Evolutionary conservation across 2,113 vertebrate species (phyloP).

Genomic region (Balaenoptera acutorostrata): DNA sequence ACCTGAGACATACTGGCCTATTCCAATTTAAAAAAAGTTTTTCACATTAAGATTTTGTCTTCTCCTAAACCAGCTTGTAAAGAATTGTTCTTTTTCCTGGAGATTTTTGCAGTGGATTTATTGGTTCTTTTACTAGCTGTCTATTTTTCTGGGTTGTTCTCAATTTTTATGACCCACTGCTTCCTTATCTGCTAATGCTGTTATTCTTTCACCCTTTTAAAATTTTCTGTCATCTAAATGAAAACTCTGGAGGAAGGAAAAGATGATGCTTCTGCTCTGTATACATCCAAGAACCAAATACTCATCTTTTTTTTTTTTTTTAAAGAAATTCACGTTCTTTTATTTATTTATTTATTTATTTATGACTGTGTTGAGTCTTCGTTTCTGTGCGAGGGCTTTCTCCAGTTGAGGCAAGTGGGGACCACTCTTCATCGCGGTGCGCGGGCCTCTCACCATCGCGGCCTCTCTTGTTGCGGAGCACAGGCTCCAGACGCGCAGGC

Average conservation of each 20-base stretch:
- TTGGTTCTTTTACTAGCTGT: not conserved
- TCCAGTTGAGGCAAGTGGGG: too few relatives aligned
- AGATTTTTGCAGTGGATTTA: not conserved
- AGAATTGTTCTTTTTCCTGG: not conserved
- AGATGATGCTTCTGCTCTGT: not conserved
- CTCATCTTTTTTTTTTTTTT: too few relatives aligned
- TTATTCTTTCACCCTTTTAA: not conserved
- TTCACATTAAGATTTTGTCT: not conserved
- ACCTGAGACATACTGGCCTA: not conserved
- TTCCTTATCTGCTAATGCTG: not conserved
- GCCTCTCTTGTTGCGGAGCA: too few relatives aligned
- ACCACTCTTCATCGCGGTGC: too few relatives aligned
- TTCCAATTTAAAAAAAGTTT: not conserved
- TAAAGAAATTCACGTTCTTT: too few relatives aligned
- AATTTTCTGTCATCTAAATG: not conserved
- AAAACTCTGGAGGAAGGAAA: not conserved
- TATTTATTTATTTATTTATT: too few relatives aligned
- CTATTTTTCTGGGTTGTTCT: not conserved
- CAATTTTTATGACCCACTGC: not conserved
- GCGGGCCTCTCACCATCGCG: too few relatives aligned
- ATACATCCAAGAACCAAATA: not conserved
- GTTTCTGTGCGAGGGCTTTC: too few relatives aligned
- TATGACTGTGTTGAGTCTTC: too few relatives aligned
- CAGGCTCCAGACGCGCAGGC: too few relatives aligned
- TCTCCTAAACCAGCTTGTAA: not conserved